Evolutionary conservation across 2,797 vertebrate species (phyloP).

Genomic region (Tolypeutes matacus): DNA sequence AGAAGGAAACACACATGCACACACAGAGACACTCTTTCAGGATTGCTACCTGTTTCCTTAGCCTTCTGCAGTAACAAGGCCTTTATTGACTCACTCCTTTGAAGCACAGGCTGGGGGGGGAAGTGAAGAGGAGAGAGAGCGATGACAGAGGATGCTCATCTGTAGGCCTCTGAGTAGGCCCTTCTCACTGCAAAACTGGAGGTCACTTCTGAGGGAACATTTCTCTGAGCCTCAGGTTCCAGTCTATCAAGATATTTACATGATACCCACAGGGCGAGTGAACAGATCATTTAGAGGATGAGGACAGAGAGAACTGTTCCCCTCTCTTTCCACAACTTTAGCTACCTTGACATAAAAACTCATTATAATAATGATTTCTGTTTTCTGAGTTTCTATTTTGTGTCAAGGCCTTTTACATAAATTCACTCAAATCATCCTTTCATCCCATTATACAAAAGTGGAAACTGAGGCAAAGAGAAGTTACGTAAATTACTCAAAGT

Average conservation of each 20-base stretch:
- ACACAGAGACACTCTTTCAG: not conserved
- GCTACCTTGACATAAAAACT: not conserved
- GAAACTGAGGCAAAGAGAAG: not conserved
- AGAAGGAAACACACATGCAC: not conserved
- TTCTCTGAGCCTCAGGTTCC: not conserved
- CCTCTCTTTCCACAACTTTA: not conserved
- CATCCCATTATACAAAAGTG: not conserved
- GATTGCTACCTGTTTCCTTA: not conserved
- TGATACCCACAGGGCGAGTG: not conserved
- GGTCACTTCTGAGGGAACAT: not conserved
- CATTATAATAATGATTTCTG: not conserved
- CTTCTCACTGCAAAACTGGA: not conserved
- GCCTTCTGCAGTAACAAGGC: not conserved
- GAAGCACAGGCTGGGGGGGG: not conserved
- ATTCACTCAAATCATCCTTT: slow-evolving; percentile 21
- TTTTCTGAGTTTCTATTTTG: slow-evolving; percentile 8
- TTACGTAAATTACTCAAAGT: not conserved
- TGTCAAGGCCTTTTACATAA: not conserved
- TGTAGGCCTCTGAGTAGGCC: not conserved
- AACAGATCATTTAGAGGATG: not conserved
- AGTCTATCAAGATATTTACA: not conserved
- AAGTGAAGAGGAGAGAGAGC: not conserved
- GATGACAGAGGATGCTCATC: not conserved
- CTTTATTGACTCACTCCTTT: slow-evolving; percentile 15
- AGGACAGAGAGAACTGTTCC: not conserved